Base-by-base conservation (phyloP, 1,140 invertebrate species). In the Zaprionus ghesquierei region DNA sequence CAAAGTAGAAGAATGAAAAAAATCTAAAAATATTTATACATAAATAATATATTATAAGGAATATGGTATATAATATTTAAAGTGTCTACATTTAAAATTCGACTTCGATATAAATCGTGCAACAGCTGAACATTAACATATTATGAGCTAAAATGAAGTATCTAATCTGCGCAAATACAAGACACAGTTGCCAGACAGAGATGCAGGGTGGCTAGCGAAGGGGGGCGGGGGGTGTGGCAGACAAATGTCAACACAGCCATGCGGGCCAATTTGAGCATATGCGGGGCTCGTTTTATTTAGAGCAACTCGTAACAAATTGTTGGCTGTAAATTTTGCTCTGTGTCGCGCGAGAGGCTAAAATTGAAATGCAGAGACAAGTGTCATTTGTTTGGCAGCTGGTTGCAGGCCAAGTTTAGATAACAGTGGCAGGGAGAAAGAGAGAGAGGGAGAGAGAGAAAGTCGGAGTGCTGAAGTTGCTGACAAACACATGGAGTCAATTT, bases 401-500 rank as follows among this genome's bases (percentile, higher is more conserved):
- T 76, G 72, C 54, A 87, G 63, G n/a, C 18, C 35, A 35, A 62
- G 65, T 41, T 56, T 51, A 81, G 81, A 87, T 86, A 85, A 87
- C 54, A 74, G 9, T 6, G 8, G 35, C 35, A 41, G 35, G 5
- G 1, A 1, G 46, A 41, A n/a, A 9, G 38, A 33, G 13, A 13
- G 18, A 33, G 41, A 2, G n/a, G 25, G n/a, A n/a, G n/a, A n/a
- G n/a, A n/a, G n/a, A n/a, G n/a, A n/a, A n/a, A 33, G 23, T 25
- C 35, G 9, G 0, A 5, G 27, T 29, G n/a, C n/a, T 8, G 27
- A 1, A 6, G 27, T 6, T 29, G 27, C 27, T 38, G 61, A 59
- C 63, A 69, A 41, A 63, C 64, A 86, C 82, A 72, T 86, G 82
- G 55, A 89, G 82, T 87, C 82, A 82, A 86, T 86, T 82, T 79